Evolutionary conservation across 37 sponge, comb jelly and placozoan genomes (phyloP), one percentile per base, ranked within the genome.

Genomic region (Cladorhizidae sp.): DNA sequence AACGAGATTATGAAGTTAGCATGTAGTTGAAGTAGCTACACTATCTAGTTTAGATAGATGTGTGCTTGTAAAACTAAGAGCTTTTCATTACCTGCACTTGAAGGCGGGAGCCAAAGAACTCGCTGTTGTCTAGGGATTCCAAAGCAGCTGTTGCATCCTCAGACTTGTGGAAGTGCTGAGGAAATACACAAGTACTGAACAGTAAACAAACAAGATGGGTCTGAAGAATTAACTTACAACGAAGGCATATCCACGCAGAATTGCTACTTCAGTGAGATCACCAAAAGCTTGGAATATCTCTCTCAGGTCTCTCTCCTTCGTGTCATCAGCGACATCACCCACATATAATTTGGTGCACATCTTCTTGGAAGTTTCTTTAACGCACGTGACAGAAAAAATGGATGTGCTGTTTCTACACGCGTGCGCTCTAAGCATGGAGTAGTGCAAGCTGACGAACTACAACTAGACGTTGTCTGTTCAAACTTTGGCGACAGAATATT

Each of bases 281-380:
- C 91, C 91, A 49, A 91, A 91, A 36, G 87, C 59, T 26, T 75
- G 75, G 52, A 91, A 91, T 40, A 91, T 52, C 20, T 91, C 87
- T 22, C 80, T 45, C 21, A 91, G 70, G n/a, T 83, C 69, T 40
- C 73, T 86, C 40, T 86, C 87, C n/a, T 78, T 82, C 21, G 64
- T 70, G 28, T 41, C 62, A 3, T 77, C 72, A 23, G 91, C 67
- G 1, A 91, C n/a, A 73, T 91, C 86, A n/a, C 91, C 91, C 9
- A 91, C 91, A 35, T 85, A 91, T 0, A 91, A 64, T 70, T 91
- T 91, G 18, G 83, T 79, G n/a, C 50, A 31, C 79, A 67, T 78
- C 28, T 21, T 61, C 15, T 14, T n/a, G n/a, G n/a, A n/a, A n/a
- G n/a, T n/a, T n/a, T n/a, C n/a, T n/a, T n/a, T n/a, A n/a, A n/a